phyloP scores from a whole-genome alignment of 2,888 invertebrate species.

The Lithophane leautieri region DNA sequence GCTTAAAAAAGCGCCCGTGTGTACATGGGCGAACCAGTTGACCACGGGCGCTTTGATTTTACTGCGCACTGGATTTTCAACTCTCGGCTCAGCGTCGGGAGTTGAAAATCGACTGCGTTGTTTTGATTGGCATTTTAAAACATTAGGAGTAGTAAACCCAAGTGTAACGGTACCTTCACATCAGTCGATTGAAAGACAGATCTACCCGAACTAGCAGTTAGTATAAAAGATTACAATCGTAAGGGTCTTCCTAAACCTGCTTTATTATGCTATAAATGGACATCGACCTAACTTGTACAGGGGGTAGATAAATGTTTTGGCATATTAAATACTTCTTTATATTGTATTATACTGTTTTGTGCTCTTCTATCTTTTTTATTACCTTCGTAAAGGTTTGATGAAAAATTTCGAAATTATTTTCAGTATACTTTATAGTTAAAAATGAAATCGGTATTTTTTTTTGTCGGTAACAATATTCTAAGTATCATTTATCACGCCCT shows the following conservation, averaged over 20 bases:
- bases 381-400: background rate
- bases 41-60: too few relatives aligned
- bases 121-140: background rate
- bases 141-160: constrained; percentile 31
- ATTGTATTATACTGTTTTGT: constrained; percentile 28
- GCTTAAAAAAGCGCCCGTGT: background rate
- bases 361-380: constrained; percentile 13
- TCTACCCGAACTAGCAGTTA: constrained; percentile 63
- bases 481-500: constrained; percentile 75
- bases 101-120: background rate
- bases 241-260: constrained; percentile 29
- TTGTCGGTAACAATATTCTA: constrained; percentile 12
- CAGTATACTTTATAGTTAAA: background rate
- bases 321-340: background rate
- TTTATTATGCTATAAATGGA: constrained; percentile 66
- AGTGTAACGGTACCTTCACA: constrained; percentile 42
- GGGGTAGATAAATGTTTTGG: constrained; percentile 47
- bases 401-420: constrained; percentile 3
- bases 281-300: constrained; percentile 56
- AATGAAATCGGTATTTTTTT: background rate
- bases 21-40: too few relatives aligned
- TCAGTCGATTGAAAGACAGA: constrained; percentile 65
- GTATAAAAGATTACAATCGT: constrained; percentile 56
- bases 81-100: background rate
- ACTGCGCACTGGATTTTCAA: background rate